Conservation (phyloP, 2,113 vertebrate genomes). For the Megalops atlanticus region DNA sequence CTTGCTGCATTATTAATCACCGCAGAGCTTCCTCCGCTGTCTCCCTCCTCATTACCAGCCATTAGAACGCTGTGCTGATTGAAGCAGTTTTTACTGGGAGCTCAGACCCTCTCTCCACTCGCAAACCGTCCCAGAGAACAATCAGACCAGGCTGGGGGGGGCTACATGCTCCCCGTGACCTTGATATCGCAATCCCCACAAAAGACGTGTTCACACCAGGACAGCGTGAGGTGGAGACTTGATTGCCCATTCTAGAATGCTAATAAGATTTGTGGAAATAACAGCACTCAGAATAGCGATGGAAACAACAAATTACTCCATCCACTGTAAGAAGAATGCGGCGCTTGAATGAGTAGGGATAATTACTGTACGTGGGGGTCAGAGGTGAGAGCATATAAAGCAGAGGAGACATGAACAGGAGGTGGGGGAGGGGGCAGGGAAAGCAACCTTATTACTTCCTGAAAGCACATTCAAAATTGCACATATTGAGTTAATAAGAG, state of each 20-base stretch:
- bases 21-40: constrained; percentile 87
- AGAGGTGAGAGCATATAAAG: background rate
- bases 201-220: constrained; percentile 14
- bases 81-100: constrained; percentile 87
- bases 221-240: background rate
- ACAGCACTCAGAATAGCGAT: background rate
- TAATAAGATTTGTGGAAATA: constrained; percentile 1
- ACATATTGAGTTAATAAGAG: background rate
- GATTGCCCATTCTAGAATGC: constrained; percentile 18
- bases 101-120: constrained; percentile 77
- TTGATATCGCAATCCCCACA: constrained; percentile 59
- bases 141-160: constrained; percentile 48
- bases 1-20: constrained; percentile 88
- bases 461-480: too few species aligned
- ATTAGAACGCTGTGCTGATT: constrained; percentile 86
- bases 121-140: constrained; percentile 75
- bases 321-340: constrained; percentile 15
- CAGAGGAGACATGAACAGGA: background rate
- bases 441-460: background rate
- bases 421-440: background rate
- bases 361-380: background rate
- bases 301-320: constrained; percentile 1
- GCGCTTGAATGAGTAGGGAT: background rate
- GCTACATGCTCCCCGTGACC: constrained; percentile 78
- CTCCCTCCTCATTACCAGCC: constrained; percentile 87